Base-by-base conservation (phyloP, 2,888 invertebrate genomes). In the Mantis religiosa region DNA sequence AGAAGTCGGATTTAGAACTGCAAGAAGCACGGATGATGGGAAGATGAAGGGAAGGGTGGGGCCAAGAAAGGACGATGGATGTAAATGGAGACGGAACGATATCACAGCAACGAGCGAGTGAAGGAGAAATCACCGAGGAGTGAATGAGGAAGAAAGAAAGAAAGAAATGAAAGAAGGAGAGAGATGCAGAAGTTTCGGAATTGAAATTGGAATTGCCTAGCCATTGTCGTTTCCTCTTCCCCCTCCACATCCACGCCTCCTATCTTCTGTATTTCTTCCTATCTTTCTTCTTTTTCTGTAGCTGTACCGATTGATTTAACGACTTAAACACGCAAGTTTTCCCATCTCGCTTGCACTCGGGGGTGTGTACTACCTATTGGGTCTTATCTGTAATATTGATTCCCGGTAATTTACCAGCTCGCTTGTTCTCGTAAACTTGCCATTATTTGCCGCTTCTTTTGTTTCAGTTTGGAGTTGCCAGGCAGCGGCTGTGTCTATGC, bases 161-260 rank as follows among this genome's bases (percentile, higher is more conserved):
- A 88, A 82, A 47, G 47, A 88, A 87, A 89, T 27, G 84, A 83
- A 87, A 82, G 20, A 83, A 87, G 87, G 88, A 81, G 89, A 47
- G 28, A 86, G 88, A 71, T 34, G 88, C 82, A 88, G 88, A 88
- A 87, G 89, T 89, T 88, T 86, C 89, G 87, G 83, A 87, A 88
- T 89, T 89, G 90, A 90, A 90, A 90, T 89, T 90, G 90, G 90
- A 90, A 90, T 90, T 90, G 90, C 89, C 88, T 88, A 88, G 90
- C 89, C 90, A 90, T 90, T 90, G 90, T 90, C 89, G 89, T 90
- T 89, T 83, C 83, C 84, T 15, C 83, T 81, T 81, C 34, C 71
- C 28, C 47, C 84, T 30, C 34, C 83, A 54, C 86, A 41, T 84
- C 82, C 85, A 83, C 85, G 88, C 28, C 86, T 30, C 87, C 89